Conservation (phyloP, 2,888 invertebrate genomes). For the Sympetrum striolatum region DNA sequence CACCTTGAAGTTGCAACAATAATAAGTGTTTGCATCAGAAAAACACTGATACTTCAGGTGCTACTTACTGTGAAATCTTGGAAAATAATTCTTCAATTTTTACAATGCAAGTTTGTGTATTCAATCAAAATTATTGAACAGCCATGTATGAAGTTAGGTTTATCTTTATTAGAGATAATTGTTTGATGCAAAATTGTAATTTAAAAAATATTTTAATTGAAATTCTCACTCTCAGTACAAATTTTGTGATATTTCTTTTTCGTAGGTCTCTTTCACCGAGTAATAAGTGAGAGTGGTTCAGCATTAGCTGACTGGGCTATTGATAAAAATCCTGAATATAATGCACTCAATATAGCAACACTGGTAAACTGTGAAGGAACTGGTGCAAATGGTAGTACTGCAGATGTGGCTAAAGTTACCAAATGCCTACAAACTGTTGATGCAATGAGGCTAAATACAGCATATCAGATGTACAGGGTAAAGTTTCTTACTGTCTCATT, state of each 20-base stretch:
- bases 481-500: no score
- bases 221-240: neutral
- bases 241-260: neutral
- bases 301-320: slow-evolving; percentile 62
- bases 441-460: slow-evolving; percentile 57
- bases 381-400: slow-evolving; percentile 47
- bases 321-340: slow-evolving; percentile 56
- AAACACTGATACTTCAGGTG: no score
- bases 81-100: no score
- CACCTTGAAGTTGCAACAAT: no score
- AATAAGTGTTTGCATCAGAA: no score
- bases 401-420: slow-evolving; percentile 55
- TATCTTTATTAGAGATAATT: neutral
- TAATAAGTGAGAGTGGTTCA: slow-evolving; percentile 64
- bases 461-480: slow-evolving; percentile 55
- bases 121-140: neutral
- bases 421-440: slow-evolving; percentile 57
- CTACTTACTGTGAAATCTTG: no score
- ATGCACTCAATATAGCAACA: slow-evolving; percentile 57
- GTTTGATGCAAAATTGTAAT: neutral
- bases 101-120: no score
- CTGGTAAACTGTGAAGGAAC: slow-evolving; percentile 56
- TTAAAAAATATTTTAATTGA: neutral
- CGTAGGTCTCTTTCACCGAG: slow-evolving; percentile 60
- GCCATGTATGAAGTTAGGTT: no score